Conservation (phyloP, 2,888 invertebrate species). For the Ichneumoninae sp. region DNA sequence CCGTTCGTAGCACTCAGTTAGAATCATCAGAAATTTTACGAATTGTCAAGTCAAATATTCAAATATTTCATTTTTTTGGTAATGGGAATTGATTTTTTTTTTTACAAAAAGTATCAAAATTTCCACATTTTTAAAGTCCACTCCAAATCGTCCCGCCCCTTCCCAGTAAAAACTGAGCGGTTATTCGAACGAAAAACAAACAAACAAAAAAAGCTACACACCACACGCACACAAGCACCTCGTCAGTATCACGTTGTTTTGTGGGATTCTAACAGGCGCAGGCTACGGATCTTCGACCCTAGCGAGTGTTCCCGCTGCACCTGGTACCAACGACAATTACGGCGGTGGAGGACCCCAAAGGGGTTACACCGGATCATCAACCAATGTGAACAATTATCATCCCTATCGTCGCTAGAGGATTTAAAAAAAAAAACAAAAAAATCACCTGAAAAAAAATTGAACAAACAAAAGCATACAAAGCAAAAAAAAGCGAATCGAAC, state of each 20-base stretch:
- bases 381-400: conserved; percentile 80
- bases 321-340: conserved; percentile 78
- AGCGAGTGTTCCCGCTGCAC: conserved; percentile 76
- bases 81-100: background rate
- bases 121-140: background rate
- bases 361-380: conserved; percentile 76
- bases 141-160: background rate
- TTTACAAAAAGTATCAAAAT: background rate
- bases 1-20: too few relatives aligned
- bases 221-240: conserved; percentile 45
- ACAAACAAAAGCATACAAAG: conserved; percentile 6
- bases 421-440: conserved; percentile 34
- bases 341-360: conserved; percentile 79
- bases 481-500: conserved; percentile 30
- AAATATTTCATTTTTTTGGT: background rate
- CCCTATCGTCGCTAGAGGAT: conserved; percentile 80
- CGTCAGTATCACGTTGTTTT: conserved; percentile 80
- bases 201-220: conserved; percentile 33
- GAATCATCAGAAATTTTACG: too few relatives aligned
- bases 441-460: conserved; percentile 12
- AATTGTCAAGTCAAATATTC: background rate
- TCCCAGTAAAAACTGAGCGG: background rate
- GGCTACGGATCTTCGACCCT: conserved; percentile 78
- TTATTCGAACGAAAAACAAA: conserved; percentile 28
- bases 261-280: conserved; percentile 80